These are phyloP conservation scores for Sthenelais limicola DNA, from an alignment of 2,888 invertebrate species.

Conservation along the genomic window DNA sequence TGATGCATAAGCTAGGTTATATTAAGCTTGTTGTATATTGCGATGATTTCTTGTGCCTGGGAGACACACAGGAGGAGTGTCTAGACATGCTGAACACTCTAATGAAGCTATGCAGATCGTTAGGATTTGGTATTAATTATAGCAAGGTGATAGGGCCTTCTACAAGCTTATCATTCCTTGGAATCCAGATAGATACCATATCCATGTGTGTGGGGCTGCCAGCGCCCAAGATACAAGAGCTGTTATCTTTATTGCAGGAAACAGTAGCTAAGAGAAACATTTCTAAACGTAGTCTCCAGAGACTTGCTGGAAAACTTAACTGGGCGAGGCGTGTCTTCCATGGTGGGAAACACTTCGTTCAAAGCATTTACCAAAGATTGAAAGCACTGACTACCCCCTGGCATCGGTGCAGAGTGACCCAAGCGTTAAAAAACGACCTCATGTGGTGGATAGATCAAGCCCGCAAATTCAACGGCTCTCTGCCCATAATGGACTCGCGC, in stretches of 20 bases:
- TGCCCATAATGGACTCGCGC: neutral
- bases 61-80: neutral
- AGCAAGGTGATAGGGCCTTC: conserved; percentile 4
- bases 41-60: neutral
- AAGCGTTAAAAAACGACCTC: neutral
- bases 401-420: neutral
- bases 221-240: neutral
- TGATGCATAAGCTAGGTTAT: neutral
- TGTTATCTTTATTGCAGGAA: neutral
- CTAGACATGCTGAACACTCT: neutral
- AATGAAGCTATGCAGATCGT: neutral
- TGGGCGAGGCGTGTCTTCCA: too few relatives aligned
- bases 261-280: neutral
- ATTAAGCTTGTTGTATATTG: neutral
- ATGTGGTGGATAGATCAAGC: neutral
- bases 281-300: neutral
- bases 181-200: neutral
- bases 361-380: neutral
- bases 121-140: conserved; percentile 7
- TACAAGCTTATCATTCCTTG: neutral
- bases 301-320: neutral
- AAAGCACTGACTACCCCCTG: neutral
- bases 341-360: neutral
- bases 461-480: neutral
- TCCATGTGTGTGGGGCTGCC: neutral